phyloP scores from a whole-genome alignment of 2,113 vertebrate genomes.

The Beaufortia kweichowensis region DNA sequence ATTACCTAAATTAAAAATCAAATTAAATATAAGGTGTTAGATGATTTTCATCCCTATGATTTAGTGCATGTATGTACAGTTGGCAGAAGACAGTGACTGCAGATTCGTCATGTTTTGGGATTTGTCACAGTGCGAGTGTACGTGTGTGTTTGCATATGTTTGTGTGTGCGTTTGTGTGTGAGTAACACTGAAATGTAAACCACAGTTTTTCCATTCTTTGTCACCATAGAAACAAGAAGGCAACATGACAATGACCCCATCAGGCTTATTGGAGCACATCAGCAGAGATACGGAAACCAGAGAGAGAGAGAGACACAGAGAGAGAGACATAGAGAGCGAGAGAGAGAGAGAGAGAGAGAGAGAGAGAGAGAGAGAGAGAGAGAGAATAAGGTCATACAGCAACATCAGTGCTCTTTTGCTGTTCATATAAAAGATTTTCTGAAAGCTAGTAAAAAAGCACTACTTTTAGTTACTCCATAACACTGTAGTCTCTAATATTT shows the following conservation, averaged over 20 bases:
- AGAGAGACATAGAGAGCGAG: slow-evolving; percentile 9
- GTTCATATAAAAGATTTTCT: no score
- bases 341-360: slow-evolving; percentile 6
- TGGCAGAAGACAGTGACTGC: neutral
- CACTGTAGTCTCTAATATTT: neutral
- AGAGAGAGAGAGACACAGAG: slow-evolving; percentile 47
- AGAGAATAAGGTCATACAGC: no score
- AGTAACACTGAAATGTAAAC: slow-evolving; percentile 60
- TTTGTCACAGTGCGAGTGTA: slow-evolving; percentile 9
- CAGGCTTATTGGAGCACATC: slow-evolving; percentile 56
- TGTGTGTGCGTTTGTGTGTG: slow-evolving; percentile 40
- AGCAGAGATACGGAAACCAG: slow-evolving; percentile 41
- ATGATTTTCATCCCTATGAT: no score
- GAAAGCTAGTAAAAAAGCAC: no score
- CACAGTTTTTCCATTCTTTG: slow-evolving; percentile 64
- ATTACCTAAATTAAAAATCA: no score
- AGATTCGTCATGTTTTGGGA: neutral
- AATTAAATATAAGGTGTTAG: no score
- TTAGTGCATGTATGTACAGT: neutral
- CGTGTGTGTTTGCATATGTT: slow-evolving; percentile 58
- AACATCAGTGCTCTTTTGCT: no score
- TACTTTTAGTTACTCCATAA: no score
- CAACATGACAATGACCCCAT: slow-evolving; percentile 65
- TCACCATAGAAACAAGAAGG: slow-evolving; percentile 76
- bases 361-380: neutral